Evolutionary conservation across 2,888 invertebrate genomes (phyloP), one percentile per base, ranked within the genome.

Genomic region (Hermaeophaga mercurialis): DNA sequence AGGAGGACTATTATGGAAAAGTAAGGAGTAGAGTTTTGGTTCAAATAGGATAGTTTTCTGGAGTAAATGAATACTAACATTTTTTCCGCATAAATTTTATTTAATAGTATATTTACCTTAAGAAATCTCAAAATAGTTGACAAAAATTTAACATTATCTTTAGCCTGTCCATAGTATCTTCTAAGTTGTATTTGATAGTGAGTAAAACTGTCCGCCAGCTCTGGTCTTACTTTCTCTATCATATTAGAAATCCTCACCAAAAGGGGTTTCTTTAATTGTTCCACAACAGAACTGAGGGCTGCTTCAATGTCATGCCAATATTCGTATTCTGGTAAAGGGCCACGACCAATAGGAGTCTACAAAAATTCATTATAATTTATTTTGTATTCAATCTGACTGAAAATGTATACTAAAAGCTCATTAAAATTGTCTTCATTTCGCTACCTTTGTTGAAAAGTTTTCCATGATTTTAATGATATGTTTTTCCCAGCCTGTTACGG

Each of bases 241-340:
- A 88, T 70, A 3, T 78, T 71, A 7, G 86, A 72, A 65, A 90
- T 85, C 67, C 82, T 81, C 41, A 83, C 79, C 0, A 90, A 84
- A 63, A 81, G 82, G 0, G 87, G 85, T 31, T 88, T 85, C 70
- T 90, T 90, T 31, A 95, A 77, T 72, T 95, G 93, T 66, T 95
- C 94, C 15, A 89, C 85, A 1, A 94, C 78, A 18, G 88, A 80
- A 54, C 91, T 90, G 15, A 94, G 80, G 49, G 88, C 88, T 0
- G 87, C 84, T 72, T 93, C 89, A 60, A 89, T 82, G 68, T 90
- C 88, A 47, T 89, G 84, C 95, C 95, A 96, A 68, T 90, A 90
- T 58, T 88, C 87, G 70, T 90, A 91, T 73, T 94, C 94, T 0
- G 91, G 87, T 50, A 94, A 82, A 0, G 94, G 94, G 0, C 91